A percentile compares a stretch with the other conserved stretches of the same genome.
Evolutionary conservation across 2,113 vertebrate species (phyloP).

Genomic region (Orycteropus afer): DNA sequence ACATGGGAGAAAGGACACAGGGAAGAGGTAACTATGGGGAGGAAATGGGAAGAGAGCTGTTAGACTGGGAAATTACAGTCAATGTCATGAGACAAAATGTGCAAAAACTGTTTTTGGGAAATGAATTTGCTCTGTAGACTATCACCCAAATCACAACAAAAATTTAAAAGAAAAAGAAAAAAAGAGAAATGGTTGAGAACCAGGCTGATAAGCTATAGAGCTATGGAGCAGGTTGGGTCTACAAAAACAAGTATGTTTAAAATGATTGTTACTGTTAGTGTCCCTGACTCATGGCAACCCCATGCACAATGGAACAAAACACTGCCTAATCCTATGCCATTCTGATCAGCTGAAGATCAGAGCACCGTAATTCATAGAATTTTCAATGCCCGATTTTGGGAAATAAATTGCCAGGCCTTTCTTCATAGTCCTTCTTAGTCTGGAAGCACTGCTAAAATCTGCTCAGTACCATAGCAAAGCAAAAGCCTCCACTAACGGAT

Average conservation of each 20-base stretch:
- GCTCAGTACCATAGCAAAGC: neutral
- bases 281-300: neutral
- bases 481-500: neutral
- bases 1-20: too few relatives aligned
- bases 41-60: too few relatives aligned
- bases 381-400: neutral
- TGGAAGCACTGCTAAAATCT: neutral
- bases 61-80: too few relatives aligned
- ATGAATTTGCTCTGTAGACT: too few relatives aligned
- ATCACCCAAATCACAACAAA: too few relatives aligned
- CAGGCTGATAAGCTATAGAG: neutral
- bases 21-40: too few relatives aligned
- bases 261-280: neutral
- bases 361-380: neutral
- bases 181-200: neutral
- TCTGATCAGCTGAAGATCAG: neutral
- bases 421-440: neutral
- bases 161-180: too few relatives aligned
- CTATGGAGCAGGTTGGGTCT: accelerated
- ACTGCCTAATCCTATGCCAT: neutral
- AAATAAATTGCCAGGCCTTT: neutral
- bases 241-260: too few relatives aligned
- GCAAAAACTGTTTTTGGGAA: too few relatives aligned
- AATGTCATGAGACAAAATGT: too few relatives aligned
- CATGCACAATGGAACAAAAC: neutral